Evolutionary conservation across 2,888 invertebrate genomes (phyloP).

Genomic region (Germaria angustata): DNA sequence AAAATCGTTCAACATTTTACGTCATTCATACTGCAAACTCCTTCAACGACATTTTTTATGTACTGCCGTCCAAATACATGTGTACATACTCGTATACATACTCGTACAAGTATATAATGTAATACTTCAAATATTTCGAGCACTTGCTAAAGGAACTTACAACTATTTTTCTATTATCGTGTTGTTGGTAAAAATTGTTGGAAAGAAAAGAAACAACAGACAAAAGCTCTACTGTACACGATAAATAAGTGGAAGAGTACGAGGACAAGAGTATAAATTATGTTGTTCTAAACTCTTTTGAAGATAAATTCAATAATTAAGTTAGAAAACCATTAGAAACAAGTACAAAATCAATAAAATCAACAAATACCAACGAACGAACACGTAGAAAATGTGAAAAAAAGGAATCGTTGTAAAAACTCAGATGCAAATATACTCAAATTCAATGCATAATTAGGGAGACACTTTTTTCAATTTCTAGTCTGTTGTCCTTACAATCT

Average conservation of each 20-base stretch:
- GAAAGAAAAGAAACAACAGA: background rate
- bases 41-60: background rate
- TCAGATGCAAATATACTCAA: background rate
- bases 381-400: background rate
- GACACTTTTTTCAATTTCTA: too few species aligned
- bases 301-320: constrained; percentile 48
- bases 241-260: background rate
- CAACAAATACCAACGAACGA: constrained; percentile 12
- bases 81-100: background rate
- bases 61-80: too few species aligned
- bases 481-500: too few species aligned
- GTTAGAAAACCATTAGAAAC: constrained; percentile 42
- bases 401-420: background rate
- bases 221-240: too few species aligned
- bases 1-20: background rate
- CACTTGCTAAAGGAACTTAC: background rate
- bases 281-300: constrained; percentile 21
- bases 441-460: background rate
- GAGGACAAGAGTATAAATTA: background rate
- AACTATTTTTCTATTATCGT: constrained; percentile 8
- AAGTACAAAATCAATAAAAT: constrained; percentile 45
- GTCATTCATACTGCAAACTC: background rate
- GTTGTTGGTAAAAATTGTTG: background rate
- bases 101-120: background rate
- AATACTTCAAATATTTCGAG: constrained; percentile 10